Percentiles rank a stretch among this genome's conserved stretches.
Evolutionary conservation across 2,797 vertebrate species (phyloP).

Genomic region (Phoxinus dragarum): DNA sequence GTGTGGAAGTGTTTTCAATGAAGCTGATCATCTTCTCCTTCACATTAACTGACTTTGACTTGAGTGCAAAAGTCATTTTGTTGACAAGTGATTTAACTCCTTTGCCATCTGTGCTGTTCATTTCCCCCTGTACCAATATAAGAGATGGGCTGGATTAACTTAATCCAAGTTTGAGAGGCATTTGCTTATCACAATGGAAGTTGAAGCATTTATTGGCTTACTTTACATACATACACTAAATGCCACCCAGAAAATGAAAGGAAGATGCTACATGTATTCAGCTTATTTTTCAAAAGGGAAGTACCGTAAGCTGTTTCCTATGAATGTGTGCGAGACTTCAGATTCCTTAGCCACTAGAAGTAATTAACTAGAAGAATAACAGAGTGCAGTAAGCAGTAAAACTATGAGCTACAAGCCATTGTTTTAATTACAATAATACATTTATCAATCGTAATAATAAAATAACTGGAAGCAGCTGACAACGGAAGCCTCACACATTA

Average conservation of each 20-base stretch:
- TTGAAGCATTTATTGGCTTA: neutral
- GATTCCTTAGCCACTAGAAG: neutral
- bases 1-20: constrained; percentile 96
- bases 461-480: neutral
- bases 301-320: neutral
- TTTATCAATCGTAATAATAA: neutral
- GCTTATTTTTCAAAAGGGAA: neutral
- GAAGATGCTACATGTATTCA: neutral
- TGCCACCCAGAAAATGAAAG: neutral
- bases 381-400: neutral
- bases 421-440: neutral
- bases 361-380: neutral
- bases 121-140: constrained; percentile 70
- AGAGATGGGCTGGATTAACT: neutral
- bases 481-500: neutral
- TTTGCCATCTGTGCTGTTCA: constrained; percentile 89
- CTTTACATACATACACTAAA: constrained; percentile 8
- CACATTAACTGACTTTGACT: constrained; percentile 96
- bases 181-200: neutral
- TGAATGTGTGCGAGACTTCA: neutral
- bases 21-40: constrained; percentile 99
- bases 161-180: neutral
- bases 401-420: neutral
- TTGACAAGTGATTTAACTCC: constrained; percentile 96
- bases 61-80: constrained; percentile 98